A percentile compares a stretch with the other conserved stretches of the same genome.
Conservation (phyloP, 1,140 invertebrate genomes). For the Chelonus insularis region DNA sequence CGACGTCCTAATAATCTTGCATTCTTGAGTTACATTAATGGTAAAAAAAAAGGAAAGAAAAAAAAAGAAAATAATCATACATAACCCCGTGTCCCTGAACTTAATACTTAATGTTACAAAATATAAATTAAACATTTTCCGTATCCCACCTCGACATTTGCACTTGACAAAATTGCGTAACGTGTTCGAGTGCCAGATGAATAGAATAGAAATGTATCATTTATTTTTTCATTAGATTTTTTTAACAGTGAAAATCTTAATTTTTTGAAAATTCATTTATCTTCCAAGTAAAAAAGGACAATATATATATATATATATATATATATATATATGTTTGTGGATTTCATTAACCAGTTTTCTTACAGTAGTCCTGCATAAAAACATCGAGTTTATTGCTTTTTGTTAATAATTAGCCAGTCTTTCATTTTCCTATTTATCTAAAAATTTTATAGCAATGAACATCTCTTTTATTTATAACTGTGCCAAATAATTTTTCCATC, state of each 20-base stretch:
- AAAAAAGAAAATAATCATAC: constrained; percentile 37
- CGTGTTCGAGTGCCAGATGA: not conserved
- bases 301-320: too few species aligned
- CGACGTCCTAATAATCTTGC: constrained; percentile 55
- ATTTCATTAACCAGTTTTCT: too few species aligned
- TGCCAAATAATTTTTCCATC: constrained; percentile 15
- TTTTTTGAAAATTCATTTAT: not conserved
- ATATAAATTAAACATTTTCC: constrained; percentile 40
- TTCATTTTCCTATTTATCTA: too few species aligned
- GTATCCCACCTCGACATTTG: constrained; percentile 14
- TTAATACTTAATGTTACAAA: constrained; percentile 54
- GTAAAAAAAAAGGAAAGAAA: constrained; percentile 23
- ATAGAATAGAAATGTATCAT: not conserved
- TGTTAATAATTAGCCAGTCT: too few species aligned
- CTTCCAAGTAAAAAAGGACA: too few species aligned
- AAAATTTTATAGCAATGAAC: too few species aligned
- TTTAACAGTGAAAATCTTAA: not conserved
- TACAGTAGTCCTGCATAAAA: too few species aligned
- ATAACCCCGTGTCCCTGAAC: constrained; percentile 49
- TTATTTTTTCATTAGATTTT: not conserved
- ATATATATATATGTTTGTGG: too few species aligned
- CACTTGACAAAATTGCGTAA: not conserved
- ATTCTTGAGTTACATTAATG: constrained; percentile 19
- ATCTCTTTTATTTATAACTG: too few species aligned
- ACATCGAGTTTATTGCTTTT: too few species aligned